These are phyloP conservation scores for Lagopus muta DNA, from an alignment of 2,113 vertebrate species.

Conservation along the genomic window DNA sequence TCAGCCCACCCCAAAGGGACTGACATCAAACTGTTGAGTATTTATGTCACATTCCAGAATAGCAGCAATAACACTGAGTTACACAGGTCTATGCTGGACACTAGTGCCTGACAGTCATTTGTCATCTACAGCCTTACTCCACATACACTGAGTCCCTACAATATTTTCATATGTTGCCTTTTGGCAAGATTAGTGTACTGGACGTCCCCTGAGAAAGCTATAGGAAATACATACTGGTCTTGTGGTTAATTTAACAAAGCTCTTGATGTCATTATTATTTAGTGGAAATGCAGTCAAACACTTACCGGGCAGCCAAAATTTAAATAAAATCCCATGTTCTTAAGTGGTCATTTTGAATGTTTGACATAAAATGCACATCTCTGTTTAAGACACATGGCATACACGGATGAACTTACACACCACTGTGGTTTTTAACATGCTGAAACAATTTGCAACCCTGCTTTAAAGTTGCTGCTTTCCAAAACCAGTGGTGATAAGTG, in stretches of 20 bases:
- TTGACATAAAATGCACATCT: slow-evolving; percentile 42
- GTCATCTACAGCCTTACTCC: neutral
- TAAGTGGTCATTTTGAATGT: slow-evolving; percentile 28
- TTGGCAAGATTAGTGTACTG: neutral
- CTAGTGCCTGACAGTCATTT: neutral
- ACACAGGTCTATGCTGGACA: neutral
- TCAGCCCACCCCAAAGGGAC: neutral
- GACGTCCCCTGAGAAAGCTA: neutral
- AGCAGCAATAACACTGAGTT: slow-evolving; percentile 9
- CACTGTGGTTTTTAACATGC: slow-evolving; percentile 14
- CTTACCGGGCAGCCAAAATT: slow-evolving; percentile 11
- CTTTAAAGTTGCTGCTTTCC: slow-evolving; percentile 37
- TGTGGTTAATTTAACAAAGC: slow-evolving; percentile 51
- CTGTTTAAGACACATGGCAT: slow-evolving; percentile 5
- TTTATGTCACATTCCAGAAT: slow-evolving; percentile 20
- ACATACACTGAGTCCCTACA: neutral
- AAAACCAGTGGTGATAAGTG: slow-evolving; percentile 38
- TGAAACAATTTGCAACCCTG: slow-evolving; percentile 29
- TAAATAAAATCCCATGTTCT: slow-evolving; percentile 47
- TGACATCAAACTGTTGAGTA: neutral
- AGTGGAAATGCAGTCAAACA: slow-evolving; percentile 37
- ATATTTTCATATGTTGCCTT: neutral
- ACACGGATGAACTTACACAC: neutral
- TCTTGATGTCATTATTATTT: slow-evolving; percentile 41
- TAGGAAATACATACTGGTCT: slow-evolving; percentile 20